These are phyloP conservation scores for Eueremaeus valkanovi DNA, from an alignment of 2,888 invertebrate genomes.

Conservation along the genomic window DNA sequence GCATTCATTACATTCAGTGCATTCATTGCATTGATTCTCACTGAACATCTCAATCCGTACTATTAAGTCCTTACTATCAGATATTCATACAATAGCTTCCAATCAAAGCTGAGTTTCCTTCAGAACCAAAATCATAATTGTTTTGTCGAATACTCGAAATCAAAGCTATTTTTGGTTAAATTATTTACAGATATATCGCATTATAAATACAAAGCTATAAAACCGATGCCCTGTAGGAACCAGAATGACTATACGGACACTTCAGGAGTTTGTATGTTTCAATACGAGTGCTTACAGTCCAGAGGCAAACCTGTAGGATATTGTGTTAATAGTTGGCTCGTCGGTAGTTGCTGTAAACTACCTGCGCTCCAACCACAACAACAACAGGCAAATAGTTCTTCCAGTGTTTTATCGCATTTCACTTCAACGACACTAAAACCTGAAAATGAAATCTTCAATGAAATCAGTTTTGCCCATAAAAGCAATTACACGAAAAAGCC, in stretches of 20 bases:
- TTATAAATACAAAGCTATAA: conserved; percentile 20
- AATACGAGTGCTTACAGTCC: conserved; percentile 81
- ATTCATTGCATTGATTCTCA: too few species aligned
- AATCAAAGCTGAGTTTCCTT: too few species aligned
- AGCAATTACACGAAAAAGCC: too few species aligned
- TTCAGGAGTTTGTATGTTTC: conserved; percentile 82
- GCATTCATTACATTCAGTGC: too few species aligned
- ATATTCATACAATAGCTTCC: too few species aligned
- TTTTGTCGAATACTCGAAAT: too few species aligned
- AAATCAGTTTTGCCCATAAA: too few species aligned
- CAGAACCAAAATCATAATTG: too few species aligned
- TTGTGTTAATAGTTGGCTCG: conserved; percentile 88
- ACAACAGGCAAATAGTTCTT: background rate
- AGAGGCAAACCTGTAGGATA: conserved; percentile 88
- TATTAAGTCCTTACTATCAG: too few species aligned
- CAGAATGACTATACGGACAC: background rate
- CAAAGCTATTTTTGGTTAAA: too few species aligned
- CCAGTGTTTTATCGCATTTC: conserved; percentile 19
- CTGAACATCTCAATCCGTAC: too few species aligned
- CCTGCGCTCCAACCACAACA: conserved; percentile 41
- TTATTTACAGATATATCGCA: conserved; percentile 1
- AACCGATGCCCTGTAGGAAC: conserved; percentile 7
- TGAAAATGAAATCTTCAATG: conserved; percentile 1
- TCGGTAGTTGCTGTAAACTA: conserved; percentile 84
- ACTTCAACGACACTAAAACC: conserved; percentile 11